Base-by-base conservation (phyloP, 2,888 invertebrate genomes). In the Empis stercorea region DNA sequence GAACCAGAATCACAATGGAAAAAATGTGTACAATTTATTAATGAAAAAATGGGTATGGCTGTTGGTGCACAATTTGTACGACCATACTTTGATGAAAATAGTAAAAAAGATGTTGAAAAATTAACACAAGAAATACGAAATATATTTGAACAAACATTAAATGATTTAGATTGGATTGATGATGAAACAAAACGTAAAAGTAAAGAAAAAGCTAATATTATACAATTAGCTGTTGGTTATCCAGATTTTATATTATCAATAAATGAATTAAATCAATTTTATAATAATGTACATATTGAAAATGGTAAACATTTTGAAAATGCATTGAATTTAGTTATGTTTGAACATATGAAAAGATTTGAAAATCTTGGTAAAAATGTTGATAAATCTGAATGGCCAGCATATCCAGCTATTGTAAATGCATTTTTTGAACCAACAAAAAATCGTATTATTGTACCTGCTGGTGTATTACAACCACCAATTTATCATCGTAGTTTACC, bases 381-480 rank as follows among this genome's bases (percentile, higher is more conserved):
- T 1, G 88, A 89, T 61, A 84, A 83, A 63, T 84, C 85, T 1
- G 80, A 80, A 62, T 87, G 80, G 83, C 79, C 78, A 40, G 88
- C 89, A 86, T 79, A 87, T 0, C 85, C 92, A 16, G 82, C 87
- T 9, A 84, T 86, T 1, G 87, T 92, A 0, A 93, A 93, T 65
- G 91, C 93, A 0, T 92, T 91, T 67, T 93, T 93, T 32, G 50
- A 89, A 0, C 88, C 92, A 0, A 87, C 87, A 0, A 87, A 88
- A 68, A 92, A 92, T 66, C 86, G 87, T 60, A 87, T 88, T 63
- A 93, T 92, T 0, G 93, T 95, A 63, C 94, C 94, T 0, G 93
- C 93, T 3, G 92, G 92, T 0, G 91, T 94, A 44, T 74, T 94
- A 0, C 94, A 94, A 61, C 77, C 84, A 47, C 92, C 93, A 0